Conservation (phyloP, 2,888 invertebrate genomes). For the Harpagoxenus sublaevis region DNA sequence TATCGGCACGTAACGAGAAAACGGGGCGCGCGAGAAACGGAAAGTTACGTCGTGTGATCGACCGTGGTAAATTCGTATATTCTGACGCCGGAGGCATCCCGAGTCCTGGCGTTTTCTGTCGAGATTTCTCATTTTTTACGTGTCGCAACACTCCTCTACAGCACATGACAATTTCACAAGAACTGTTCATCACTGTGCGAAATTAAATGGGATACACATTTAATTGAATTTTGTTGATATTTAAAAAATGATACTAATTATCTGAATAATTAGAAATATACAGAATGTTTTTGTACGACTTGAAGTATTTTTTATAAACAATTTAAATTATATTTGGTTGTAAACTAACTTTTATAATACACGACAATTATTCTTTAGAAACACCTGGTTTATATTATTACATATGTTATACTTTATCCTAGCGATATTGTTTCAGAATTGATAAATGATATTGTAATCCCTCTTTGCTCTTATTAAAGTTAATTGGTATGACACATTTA, state of each 20-base stretch:
- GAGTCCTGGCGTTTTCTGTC: conserved; percentile 9
- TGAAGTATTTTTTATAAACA: neutral
- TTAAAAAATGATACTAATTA: neutral
- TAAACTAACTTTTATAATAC: too few relatives aligned
- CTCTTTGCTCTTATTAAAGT: neutral
- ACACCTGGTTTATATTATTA: neutral
- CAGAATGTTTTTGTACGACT: neutral
- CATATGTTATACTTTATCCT: too few relatives aligned
- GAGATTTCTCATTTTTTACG: conserved; percentile 29
- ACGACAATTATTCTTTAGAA: neutral
- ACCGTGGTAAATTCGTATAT: conserved; percentile 40
- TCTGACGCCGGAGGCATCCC: conserved; percentile 30
- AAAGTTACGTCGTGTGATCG: conserved; percentile 40
- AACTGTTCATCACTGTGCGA: neutral
- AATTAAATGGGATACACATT: neutral
- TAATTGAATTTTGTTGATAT: neutral
- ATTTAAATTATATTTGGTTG: neutral
- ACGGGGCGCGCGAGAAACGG: conserved; percentile 11
- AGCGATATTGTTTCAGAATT: too few relatives aligned
- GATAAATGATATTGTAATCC: neutral
- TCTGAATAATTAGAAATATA: neutral
- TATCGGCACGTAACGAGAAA: conserved; percentile 43
- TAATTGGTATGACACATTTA: neutral
- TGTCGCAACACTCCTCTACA: neutral
- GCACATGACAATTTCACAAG: neutral